Percentiles rank a stretch among this genome's conserved stretches.
Evolutionary conservation across 1,140 invertebrate genomes (phyloP).

Genomic region (Tachypleus tridentatus): DNA sequence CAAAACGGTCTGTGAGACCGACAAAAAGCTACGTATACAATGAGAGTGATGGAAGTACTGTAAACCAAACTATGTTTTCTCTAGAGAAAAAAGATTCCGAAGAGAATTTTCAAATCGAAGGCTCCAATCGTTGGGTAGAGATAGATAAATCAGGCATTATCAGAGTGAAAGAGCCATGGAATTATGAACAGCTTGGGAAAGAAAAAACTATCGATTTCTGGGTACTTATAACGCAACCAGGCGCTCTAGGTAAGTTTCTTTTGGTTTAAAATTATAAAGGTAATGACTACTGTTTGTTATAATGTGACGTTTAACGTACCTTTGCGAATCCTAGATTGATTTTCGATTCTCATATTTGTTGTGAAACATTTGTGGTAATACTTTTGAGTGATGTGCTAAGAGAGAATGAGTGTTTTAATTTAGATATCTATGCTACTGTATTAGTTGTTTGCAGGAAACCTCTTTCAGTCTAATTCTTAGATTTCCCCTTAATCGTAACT

Average conservation of each 20-base stretch:
- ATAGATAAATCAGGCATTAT: slow-evolving; percentile 82
- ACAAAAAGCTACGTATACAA: slow-evolving; percentile 85
- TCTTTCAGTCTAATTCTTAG: too few relatives aligned
- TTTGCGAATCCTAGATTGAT: too few relatives aligned
- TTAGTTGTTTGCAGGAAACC: too few relatives aligned
- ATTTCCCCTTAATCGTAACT: too few relatives aligned
- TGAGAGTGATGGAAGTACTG: slow-evolving; percentile 74
- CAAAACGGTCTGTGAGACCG: slow-evolving; percentile 58
- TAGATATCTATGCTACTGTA: too few relatives aligned
- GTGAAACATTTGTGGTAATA: too few relatives aligned
- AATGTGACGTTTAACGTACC: too few relatives aligned
- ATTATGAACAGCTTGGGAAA: slow-evolving; percentile 84
- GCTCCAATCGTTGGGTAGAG: slow-evolving; percentile 67
- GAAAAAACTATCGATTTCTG: slow-evolving; percentile 94
- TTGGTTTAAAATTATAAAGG: too few relatives aligned
- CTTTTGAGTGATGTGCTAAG: too few relatives aligned
- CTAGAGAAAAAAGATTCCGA: slow-evolving; percentile 81
- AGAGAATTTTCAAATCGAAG: slow-evolving; percentile 87
- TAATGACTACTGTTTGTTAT: too few relatives aligned
- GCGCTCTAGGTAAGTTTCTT: slow-evolving; percentile 17
- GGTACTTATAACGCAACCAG: slow-evolving; percentile 41
- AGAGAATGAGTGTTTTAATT: too few relatives aligned
- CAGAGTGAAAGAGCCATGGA: slow-evolving; percentile 89
- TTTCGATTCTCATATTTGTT: too few relatives aligned
- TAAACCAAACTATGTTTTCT: slow-evolving; percentile 75